Evolutionary conservation across 2,797 vertebrate genomes (phyloP), one percentile per base, ranked within the genome.

Genomic region (Nyctalus aviator): DNA sequence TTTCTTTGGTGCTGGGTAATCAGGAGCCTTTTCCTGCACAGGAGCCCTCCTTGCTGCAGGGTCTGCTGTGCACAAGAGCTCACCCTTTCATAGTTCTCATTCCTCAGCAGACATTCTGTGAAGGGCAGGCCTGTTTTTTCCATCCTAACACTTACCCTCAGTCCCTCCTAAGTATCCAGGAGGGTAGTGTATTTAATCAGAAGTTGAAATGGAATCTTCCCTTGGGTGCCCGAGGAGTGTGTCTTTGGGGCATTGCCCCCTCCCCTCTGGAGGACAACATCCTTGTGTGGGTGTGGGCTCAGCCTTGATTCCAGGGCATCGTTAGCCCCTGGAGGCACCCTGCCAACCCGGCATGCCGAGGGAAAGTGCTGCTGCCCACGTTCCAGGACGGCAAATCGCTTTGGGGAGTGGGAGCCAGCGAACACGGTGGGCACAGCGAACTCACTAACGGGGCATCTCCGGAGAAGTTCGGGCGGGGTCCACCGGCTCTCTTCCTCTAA

Each of bases 321-420:
- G 91, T 93, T 92, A 84, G 96, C 94, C 94, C 82, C 95, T n/a
- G 73, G 84, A 88, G 87, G 72, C 84, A 17, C 73, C 84, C 77
- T 25, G 84, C 41, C 96, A 48, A 27, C 41, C 94, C 85, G 95
- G 95, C 96, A 93, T 3, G 95, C 90, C 81, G 44, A 77, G 79
- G 73, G 35, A 18, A 27, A 84, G 48, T 37, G 91, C 79, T 59
- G 35, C 79, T 66, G 35, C 50, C 68, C 11, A 78, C 79, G 72
- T 25, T 81, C 83, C 64, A 2, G n/a, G 62, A 35, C 59, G 53
- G 17, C 84, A 1, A 15, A 37, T 25, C 21, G 37, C 87, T 41
- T 1, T 5, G 82, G 57, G 86, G 71, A 23, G 73, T 15, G 76
- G 44, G 68, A 72, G 10, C 41, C 27, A 11, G 76, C 11, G 37